Evolutionary conservation across 2,888 invertebrate species (phyloP).

Genomic region (Synanthedon andrenaeformis): DNA sequence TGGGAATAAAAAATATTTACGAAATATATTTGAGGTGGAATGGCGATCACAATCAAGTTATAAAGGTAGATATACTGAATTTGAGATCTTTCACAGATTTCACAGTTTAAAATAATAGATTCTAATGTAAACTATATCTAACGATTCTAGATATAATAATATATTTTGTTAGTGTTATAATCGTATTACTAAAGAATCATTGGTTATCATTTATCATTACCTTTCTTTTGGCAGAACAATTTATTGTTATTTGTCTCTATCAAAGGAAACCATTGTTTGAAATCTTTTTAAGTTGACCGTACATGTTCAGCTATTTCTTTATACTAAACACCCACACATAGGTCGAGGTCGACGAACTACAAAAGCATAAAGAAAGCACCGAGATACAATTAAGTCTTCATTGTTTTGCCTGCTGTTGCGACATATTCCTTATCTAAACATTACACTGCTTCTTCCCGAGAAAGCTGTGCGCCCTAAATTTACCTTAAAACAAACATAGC

Average conservation of each 20-base stretch:
- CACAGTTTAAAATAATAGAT: no score
- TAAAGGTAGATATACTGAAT: no score
- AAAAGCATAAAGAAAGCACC: constrained; percentile 35
- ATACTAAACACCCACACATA: constrained; percentile 24
- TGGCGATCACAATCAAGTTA: no score
- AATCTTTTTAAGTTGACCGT: constrained; percentile 11
- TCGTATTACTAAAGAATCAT: neutral
- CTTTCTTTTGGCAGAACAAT: constrained; percentile 10
- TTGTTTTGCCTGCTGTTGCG: constrained; percentile 54
- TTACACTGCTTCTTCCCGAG: constrained; percentile 33
- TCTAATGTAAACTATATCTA: no score
- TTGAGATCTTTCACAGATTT: no score
- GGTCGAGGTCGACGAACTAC: constrained; percentile 36
- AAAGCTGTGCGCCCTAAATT: constrained; percentile 32
- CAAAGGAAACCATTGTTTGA: constrained; percentile 21
- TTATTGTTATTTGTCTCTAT: constrained; percentile 15
- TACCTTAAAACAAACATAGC: constrained; percentile 28
- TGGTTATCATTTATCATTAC: neutral
- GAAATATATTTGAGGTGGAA: no score
- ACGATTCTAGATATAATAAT: no score
- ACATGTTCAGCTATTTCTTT: neutral
- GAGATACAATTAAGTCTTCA: constrained; percentile 54
- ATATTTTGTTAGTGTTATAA: no score
- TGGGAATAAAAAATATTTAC: no score
- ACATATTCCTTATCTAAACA: constrained; percentile 51